phyloP scores from a whole-genome alignment of 1,140 invertebrate species.

The Geopemphigus sp. region DNA sequence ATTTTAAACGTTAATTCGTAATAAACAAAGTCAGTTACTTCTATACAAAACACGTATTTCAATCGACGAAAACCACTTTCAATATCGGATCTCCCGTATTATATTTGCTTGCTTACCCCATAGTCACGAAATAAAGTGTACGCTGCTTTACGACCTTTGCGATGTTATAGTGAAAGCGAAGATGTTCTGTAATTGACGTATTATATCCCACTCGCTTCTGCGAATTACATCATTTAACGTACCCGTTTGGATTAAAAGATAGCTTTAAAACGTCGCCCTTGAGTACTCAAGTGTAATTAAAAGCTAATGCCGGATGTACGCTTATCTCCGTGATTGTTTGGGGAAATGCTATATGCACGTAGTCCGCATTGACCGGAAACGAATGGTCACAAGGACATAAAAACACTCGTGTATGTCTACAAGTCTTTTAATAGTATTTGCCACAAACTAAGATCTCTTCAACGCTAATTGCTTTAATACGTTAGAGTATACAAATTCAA shows the following conservation, averaged over 20 bases:
- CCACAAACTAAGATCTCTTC: not conserved
- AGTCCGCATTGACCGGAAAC: not conserved
- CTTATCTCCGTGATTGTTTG: not conserved
- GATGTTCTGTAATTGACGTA: not conserved
- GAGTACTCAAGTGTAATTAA: conserved; percentile 6
- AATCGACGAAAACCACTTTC: not conserved
- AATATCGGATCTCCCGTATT: not conserved
- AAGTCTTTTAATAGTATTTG: not conserved
- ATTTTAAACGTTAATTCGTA: no score
- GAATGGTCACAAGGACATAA: not conserved
- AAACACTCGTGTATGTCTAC: conserved; percentile 9
- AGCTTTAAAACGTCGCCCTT: not conserved
- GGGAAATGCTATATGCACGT: not conserved
- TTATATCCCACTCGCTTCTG: not conserved
- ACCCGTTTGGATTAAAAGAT: not conserved
- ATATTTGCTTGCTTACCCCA: not conserved
- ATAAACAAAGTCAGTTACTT: no score
- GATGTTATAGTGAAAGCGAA: not conserved
- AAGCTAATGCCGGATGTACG: conserved; percentile 19
- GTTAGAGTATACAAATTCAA: not conserved
- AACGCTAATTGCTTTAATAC: no score
- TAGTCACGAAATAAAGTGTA: not conserved
- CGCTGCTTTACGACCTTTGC: not conserved
- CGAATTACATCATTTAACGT: not conserved
- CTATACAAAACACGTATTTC: not conserved